These are phyloP conservation scores for Loripinus fragilis DNA, from an alignment of 2,888 invertebrate genomes.

Conservation along the genomic window DNA sequence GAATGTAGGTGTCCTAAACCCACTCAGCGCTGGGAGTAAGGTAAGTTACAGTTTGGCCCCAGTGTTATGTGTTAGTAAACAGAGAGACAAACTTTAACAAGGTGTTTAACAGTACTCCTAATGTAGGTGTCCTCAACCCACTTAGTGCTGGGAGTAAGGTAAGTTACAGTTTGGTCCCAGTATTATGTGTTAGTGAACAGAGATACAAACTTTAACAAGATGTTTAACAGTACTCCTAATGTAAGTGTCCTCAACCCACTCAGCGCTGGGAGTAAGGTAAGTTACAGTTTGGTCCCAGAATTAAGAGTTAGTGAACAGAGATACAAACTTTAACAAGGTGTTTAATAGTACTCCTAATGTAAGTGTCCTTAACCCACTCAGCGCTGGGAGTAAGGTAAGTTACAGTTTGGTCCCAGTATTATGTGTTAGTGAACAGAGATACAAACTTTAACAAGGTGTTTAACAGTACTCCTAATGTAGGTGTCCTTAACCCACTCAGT, in stretches of 20 bases:
- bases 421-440: slow-evolving; percentile 83
- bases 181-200: slow-evolving; percentile 83
- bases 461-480: slow-evolving; percentile 81
- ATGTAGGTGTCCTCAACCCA: slow-evolving; percentile 83
- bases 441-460: slow-evolving; percentile 84
- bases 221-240: slow-evolving; percentile 82
- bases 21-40: slow-evolving; percentile 67
- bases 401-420: no score
- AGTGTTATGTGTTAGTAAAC: slow-evolving; percentile 83
- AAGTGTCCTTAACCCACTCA: slow-evolving; percentile 82
- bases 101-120: slow-evolving; percentile 82
- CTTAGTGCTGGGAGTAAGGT: slow-evolving; percentile 61
- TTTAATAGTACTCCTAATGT: slow-evolving; percentile 82
- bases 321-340: slow-evolving; percentile 84
- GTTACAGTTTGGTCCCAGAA: no score
- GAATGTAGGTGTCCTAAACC: slow-evolving; percentile 83
- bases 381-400: slow-evolving; percentile 40
- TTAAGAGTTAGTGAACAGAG: slow-evolving; percentile 83
- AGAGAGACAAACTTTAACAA: slow-evolving; percentile 84
- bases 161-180: no score
- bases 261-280: slow-evolving; percentile 44
- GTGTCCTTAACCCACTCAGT: slow-evolving; percentile 81
- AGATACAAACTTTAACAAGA: slow-evolving; percentile 84
- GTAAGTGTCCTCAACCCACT: slow-evolving; percentile 83
- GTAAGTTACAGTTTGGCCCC: no score